Percentiles rank a stretch among this genome's conserved stretches.
phyloP scores from a whole-genome alignment of 2,888 invertebrate species.

The Drosophila peninsularis region DNA sequence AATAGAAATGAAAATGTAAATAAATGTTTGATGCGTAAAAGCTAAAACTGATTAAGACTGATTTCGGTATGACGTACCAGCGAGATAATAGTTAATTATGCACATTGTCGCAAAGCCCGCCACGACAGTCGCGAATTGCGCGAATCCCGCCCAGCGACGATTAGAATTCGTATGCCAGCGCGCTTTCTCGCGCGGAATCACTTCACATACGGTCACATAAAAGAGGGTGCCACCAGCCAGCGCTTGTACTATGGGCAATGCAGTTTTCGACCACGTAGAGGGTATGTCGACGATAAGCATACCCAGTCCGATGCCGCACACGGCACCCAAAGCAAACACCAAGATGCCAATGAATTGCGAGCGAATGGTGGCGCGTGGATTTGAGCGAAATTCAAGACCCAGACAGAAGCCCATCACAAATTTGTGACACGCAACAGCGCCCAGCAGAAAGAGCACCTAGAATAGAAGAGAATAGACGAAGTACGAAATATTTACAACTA shows the following conservation, averaged over 20 bases:
- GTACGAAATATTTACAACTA: conserved; percentile 23
- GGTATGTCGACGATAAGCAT: conserved; percentile 87
- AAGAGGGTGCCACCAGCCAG: conserved; percentile 91
- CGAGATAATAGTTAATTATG: conserved; percentile 87
- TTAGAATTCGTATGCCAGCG: conserved; percentile 88
- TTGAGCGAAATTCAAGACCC: conserved; percentile 89
- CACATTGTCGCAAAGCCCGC: conserved; percentile 88
- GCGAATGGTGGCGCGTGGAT: conserved; percentile 80
- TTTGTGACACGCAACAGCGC: conserved; percentile 92
- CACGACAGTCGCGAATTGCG: conserved; percentile 87
- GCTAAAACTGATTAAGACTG: conserved; percentile 2
- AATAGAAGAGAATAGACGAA: conserved; percentile 55
- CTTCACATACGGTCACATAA: conserved; percentile 91
- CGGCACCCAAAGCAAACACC: conserved; percentile 89
- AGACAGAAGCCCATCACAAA: conserved; percentile 92
- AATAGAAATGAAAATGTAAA: conserved; percentile 13
- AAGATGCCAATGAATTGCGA: conserved; percentile 87
- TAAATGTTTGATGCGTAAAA: conserved; percentile 13
- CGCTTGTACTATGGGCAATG: conserved; percentile 88
- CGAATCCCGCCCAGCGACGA: conserved; percentile 86
- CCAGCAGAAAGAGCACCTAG: conserved; percentile 88
- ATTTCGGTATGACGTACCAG: conserved; percentile 62
- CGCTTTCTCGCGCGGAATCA: conserved; percentile 90
- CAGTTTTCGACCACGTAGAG: conserved; percentile 83
- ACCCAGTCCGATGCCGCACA: conserved; percentile 88